phyloP scores from a whole-genome alignment of 2,888 invertebrate genomes.

The Glaucopsyche alexis region DNA sequence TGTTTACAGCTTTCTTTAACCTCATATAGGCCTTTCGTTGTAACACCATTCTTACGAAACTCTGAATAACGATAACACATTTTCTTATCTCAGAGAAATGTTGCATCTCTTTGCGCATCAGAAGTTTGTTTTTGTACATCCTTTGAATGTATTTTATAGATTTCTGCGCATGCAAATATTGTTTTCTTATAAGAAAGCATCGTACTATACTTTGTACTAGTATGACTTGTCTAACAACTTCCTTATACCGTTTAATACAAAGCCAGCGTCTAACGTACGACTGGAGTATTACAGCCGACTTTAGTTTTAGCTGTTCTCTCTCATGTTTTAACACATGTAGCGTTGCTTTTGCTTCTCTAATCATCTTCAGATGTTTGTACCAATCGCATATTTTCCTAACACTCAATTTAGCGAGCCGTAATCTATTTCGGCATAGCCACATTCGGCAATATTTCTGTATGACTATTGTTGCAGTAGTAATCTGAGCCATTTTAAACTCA shows the following conservation, averaged over 20 bases:
- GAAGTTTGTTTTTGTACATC: conserved; percentile 59
- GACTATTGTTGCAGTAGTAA: conserved; percentile 55
- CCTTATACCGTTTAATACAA: conserved; percentile 51
- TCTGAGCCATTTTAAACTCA: conserved; percentile 57
- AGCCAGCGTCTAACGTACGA: conserved; percentile 58
- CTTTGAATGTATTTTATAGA: conserved; percentile 57
- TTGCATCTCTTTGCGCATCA: conserved; percentile 59
- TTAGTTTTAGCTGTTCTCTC: conserved; percentile 48
- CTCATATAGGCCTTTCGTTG: conserved; percentile 47
- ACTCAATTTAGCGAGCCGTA: conserved; percentile 57
- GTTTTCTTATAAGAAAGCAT: conserved; percentile 51
- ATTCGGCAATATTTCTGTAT: conserved; percentile 68
- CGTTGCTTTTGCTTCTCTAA: conserved; percentile 52
- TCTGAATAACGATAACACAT: conserved; percentile 64
- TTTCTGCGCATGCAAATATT: conserved; percentile 49
- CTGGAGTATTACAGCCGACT: conserved; percentile 57
- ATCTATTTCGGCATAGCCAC: conserved; percentile 57
- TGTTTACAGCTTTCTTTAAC: conserved; percentile 52
- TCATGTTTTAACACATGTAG: conserved; percentile 48
- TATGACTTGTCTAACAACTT: conserved; percentile 48
- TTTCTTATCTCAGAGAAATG: conserved; percentile 45
- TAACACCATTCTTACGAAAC: conserved; percentile 59
- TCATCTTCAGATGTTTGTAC: conserved; percentile 61
- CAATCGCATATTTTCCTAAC: conserved; percentile 74
- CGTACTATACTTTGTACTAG: conserved; percentile 56